Base-by-base conservation (phyloP, 2,888 invertebrate genomes). In the Xestobium rufovillosum region DNA sequence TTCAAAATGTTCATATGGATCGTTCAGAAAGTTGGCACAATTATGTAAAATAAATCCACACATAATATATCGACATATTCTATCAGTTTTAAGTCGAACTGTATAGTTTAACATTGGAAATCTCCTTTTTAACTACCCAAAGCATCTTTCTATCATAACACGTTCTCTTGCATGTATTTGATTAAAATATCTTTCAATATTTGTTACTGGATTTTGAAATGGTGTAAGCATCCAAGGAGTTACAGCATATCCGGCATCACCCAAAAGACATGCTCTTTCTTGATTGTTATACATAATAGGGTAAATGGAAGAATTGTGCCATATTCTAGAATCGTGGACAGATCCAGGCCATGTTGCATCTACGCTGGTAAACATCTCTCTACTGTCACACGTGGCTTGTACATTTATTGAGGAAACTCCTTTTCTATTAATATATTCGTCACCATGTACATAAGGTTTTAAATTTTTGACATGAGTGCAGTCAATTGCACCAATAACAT, bases 341-440 rank as follows among this genome's bases (percentile, higher is more conserved):
- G 39, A 41, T 29, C 41, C n/a, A n/a, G n/a, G n/a, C n/a, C n/a
- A n/a, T n/a, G n/a, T n/a, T n/a, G n/a, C n/a, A n/a, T n/a, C n/a
- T 43, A 11, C 39, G 44, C 43, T 41, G 47, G n/a, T n/a, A n/a
- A n/a, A n/a, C n/a, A n/a, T n/a, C n/a, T n/a, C n/a, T n/a, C n/a
- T n/a, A n/a, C n/a, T 10, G 30, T 15, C 12, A 32, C 43, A 34
- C 46, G 44, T n/a, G n/a, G n/a, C n/a, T n/a, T n/a, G n/a, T n/a
- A n/a, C n/a, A n/a, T n/a, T n/a, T n/a, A n/a, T n/a, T 27, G 46
- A 26, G 29, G 37, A 41, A 32, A 40, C 43, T 29, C 44, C 37
- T 31, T 44, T 46, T 15, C 46, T 35, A 39, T 48, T 48, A 9
- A 44, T 36, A 38, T 46, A n/a, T n/a, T n/a, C n/a, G n/a, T n/a